Base-by-base conservation (phyloP, 2,888 invertebrate species). In the Nebria salina region DNA sequence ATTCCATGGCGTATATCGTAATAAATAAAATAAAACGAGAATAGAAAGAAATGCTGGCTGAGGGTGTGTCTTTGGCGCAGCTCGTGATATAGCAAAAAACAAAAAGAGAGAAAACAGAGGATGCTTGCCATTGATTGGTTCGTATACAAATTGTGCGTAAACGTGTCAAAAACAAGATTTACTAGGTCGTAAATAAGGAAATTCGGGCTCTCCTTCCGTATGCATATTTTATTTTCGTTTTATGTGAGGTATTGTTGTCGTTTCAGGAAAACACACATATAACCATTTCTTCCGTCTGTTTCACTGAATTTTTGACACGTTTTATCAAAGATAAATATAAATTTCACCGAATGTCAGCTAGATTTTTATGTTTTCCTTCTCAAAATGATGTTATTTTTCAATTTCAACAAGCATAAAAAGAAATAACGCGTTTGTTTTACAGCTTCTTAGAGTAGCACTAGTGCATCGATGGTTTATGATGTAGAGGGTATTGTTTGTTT, bases 141-240 rank as follows among this genome's bases (percentile, higher is more conserved):
- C 75, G 64, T 64, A 75, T 70, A 80, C 80, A 80, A 80, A 80
- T 80, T 80, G 80, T 80, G 80, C 80, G 80, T 80, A 80, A 80
- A 80, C 75, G 80, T 80, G 80, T 80, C 80, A 80, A 80, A 80
- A 80, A 80, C 64, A 80, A 75, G 75, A 80, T 80, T 75, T 80
- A 80, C 72, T 66, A 74, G 70, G 54, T 75, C 80, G 65, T 75
- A 75, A 75, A 80, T 80, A 80, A 80, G 3, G 5, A 13, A 54
- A 75, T 54, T 64, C 34, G 54, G 70, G 43, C 64, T 34, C 70
- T 34, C n/a, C 75, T 72, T 26, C 72, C 73, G 20, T 78, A 65
- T 74, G 80, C 75, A 80, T 80, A 80, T 75, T 80, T 80, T 80
- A 80, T 80, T 75, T 79, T 65, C 68, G 54, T 78, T 78, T 78